Evolutionary conservation across 2,113 vertebrate species (phyloP).

Genomic region (Heterotilapia buettikoferi): DNA sequence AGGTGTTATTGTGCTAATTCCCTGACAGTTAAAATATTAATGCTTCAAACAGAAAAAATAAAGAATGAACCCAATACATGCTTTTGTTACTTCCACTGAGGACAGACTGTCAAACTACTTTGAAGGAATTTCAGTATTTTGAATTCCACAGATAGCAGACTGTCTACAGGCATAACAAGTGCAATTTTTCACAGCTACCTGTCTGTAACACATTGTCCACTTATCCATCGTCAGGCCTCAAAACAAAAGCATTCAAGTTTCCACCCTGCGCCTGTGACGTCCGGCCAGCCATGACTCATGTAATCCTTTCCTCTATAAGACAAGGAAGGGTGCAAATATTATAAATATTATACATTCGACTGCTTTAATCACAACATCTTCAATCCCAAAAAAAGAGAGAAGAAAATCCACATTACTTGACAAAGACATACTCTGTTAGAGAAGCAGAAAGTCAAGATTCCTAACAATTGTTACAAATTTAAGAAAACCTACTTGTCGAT

Average conservation of each 20-base stretch:
- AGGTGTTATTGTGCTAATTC: neutral
- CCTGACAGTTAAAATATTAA: neutral
- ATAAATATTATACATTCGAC: neutral
- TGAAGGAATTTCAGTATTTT: constrained; percentile 28
- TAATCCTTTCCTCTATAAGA: neutral
- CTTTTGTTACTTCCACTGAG: neutral
- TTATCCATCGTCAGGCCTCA: constrained; percentile 49
- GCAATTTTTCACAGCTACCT: constrained; percentile 57
- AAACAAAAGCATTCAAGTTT: constrained; percentile 53
- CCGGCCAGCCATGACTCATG: neutral
- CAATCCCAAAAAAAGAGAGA: neutral
- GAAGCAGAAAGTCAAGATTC: neutral
- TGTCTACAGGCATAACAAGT: constrained; percentile 44
- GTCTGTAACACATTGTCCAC: constrained; percentile 53
- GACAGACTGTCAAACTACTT: constrained; percentile 22
- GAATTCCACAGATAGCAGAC: constrained; percentile 54
- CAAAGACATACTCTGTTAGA: neutral
- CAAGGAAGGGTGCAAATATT: constrained; percentile 1
- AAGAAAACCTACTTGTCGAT: constrained; percentile 12
- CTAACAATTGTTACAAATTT: neutral
- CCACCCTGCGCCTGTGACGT: constrained; percentile 21
- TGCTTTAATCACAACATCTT: neutral
- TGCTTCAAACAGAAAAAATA: neutral
- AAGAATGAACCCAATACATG: neutral
- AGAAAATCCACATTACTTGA: neutral